Evolutionary conservation across 2,888 invertebrate genomes (phyloP).

Genomic region (Abrostola triplasia): DNA sequence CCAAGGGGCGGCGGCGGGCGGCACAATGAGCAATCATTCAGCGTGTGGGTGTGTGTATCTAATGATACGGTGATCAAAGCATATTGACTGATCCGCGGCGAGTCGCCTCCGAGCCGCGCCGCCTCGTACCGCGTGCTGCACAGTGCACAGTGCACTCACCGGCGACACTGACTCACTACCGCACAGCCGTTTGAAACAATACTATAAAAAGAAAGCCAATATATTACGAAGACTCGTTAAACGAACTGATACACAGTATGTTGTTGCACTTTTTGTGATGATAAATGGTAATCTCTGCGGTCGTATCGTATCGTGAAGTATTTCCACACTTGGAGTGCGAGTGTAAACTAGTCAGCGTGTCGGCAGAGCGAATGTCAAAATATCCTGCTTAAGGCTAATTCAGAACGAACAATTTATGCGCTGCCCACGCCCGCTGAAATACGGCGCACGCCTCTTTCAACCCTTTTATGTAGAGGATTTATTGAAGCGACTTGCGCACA

Average conservation of each 20-base stretch:
- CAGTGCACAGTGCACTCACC: not conserved
- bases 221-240: slow-evolving; percentile 46
- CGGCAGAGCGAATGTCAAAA: slow-evolving; percentile 77
- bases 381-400: slow-evolving; percentile 83
- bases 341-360: slow-evolving; percentile 75
- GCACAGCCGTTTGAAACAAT: slow-evolving; percentile 17
- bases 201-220: slow-evolving; percentile 43
- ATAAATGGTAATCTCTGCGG: slow-evolving; percentile 49
- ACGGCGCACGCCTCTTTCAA: slow-evolving; percentile 80
- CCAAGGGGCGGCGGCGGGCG: slow-evolving; percentile 63
- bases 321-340: slow-evolving; percentile 61
- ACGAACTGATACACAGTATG: slow-evolving; percentile 38
- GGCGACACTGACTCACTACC: slow-evolving; percentile 1
- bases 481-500: slow-evolving; percentile 77
- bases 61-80: slow-evolving; percentile 66
- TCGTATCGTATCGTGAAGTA: slow-evolving; percentile 55
- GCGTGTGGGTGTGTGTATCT: slow-evolving; percentile 64
- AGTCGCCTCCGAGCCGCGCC: slow-evolving; percentile 50
- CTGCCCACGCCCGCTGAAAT: slow-evolving; percentile 83
- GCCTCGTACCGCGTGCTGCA: slow-evolving; percentile 5
- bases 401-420: slow-evolving; percentile 81
- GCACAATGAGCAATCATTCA: slow-evolving; percentile 67
- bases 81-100: slow-evolving; percentile 65
- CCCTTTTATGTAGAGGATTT: slow-evolving; percentile 85
- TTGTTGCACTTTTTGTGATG: slow-evolving; percentile 49